Conservation (phyloP, 1,140 invertebrate genomes). For the Polypedilum vanderplanki region DNA sequence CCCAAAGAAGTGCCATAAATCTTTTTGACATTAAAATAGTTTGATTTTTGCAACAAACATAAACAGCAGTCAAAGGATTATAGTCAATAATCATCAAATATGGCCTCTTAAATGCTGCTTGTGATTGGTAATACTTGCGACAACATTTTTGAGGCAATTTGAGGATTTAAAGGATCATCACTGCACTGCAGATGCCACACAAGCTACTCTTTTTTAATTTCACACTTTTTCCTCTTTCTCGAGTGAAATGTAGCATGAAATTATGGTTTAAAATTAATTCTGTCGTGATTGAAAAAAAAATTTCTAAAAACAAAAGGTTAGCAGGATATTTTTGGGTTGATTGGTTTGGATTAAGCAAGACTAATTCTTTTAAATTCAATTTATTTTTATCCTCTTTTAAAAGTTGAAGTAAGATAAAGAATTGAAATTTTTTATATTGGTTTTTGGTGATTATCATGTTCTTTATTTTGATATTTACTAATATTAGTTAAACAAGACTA, state of each 20-base stretch:
- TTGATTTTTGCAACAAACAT: constrained; percentile 10
- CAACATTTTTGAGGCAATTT: constrained; percentile 13
- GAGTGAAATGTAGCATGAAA: neutral
- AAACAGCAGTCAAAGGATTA: neutral
- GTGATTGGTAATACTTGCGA: neutral
- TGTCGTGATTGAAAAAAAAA: too few species aligned
- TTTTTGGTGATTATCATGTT: too few species aligned
- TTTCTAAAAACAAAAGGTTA: too few species aligned
- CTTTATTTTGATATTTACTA: too few species aligned
- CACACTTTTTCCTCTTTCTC: neutral
- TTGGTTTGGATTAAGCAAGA: too few species aligned
- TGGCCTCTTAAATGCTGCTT: constrained; percentile 16
- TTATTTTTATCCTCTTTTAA: too few species aligned
- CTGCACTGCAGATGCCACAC: neutral
- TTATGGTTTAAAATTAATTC: too few species aligned
- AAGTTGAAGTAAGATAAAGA: too few species aligned
- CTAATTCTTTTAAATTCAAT: too few species aligned
- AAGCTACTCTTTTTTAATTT: neutral
- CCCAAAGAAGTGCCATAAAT: neutral
- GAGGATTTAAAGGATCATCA: neutral
- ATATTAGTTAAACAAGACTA: too few species aligned
- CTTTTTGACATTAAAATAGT: neutral
- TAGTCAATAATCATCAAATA: neutral
- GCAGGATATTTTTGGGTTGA: too few species aligned
- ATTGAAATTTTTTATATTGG: too few species aligned